Base-by-base conservation (phyloP, 2,113 vertebrate species). In the Odocoileus hemionus region DNA sequence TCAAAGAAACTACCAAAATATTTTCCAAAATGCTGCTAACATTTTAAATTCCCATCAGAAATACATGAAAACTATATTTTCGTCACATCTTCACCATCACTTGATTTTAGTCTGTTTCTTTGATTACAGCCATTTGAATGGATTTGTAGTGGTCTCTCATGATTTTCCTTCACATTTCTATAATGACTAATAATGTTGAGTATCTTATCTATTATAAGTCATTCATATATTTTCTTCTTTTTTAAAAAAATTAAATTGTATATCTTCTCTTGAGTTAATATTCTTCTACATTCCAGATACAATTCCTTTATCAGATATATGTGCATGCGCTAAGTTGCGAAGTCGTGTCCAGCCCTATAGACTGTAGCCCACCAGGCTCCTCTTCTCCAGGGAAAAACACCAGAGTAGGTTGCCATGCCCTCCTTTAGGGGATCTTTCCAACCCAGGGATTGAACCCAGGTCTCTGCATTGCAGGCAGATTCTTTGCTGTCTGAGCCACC, bases 141-240 rank as follows among this genome's bases (percentile, higher is more conserved):
- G 45, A 67, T 11, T 2, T 45, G 5, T 26, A 80, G 16, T 57
- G 9, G 6, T 36, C 7, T 39, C 39, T 39, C 6, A 6, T 83
- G 54, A 25, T 52, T 96, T 87, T 85, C 80, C 21, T 58, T 80
- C 30, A 3, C 4, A 14, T 92, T 95, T 93, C 10, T 26, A 50
- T 89, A 64, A 14, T 64, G n/a, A 55, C 25, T 85, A 91, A 57
- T 23, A 67, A 55, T 45, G 43, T 26, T 11, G 8, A 91, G 11
- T 39, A 89, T 92, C 1, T 39, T 93, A 74, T 78, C 26, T 9
- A 67, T 2, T 28, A 11, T 76, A 57, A 76, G 30, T 5, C 4
- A 87, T 84, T 93, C 7, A 28, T 50, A 25, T 58, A 3, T 76
- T 94, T 85, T 58, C 64, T 8, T 12, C 0, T 14, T 43, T 47